Base-by-base conservation (phyloP, 2,888 invertebrate species). In the Drosophila leonis region DNA sequence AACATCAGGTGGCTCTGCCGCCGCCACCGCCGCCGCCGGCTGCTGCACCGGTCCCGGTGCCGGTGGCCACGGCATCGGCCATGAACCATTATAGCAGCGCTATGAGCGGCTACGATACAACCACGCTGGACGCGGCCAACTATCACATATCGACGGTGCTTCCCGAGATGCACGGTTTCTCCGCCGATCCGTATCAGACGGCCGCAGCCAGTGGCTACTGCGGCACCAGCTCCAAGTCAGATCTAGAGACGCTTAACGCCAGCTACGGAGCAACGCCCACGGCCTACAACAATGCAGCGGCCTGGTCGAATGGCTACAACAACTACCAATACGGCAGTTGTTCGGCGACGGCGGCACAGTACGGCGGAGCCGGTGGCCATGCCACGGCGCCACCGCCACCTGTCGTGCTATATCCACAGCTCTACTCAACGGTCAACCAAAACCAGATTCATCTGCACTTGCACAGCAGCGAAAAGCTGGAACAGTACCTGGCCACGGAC, bases 361-460 rank as follows among this genome's bases (percentile, higher is more conserved):
- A 90, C 27, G 66, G 72, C 7, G 31, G 69, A 29, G 49, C 64
- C 55, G 90, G 87, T 54, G 74, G 65, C 0, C 79, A 77, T 49
- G 67, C 71, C 0, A 82, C 91, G 12, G 89, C 90, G 5, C 92
- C 92, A 7, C 93, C 95, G 7, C 93, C 95, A 2, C 94, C 96
- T 3, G 96, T 97, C 95, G 95, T 97, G 24, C 94, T 97, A 0
- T 95, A 95, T 88, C 97, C 97, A 0, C 96, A 96, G 87, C 93
- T 97, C 0, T 96, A 97, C 92, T 97, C 97, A 46, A 97, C 97
- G 29, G 97, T 97, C 61, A 97, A 97, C 91, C 97, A 97, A 92
- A 97, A 97, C 92, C 97, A 97, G 94, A 97, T 97, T 72, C 97
- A 97, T 90, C 94, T 97, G 27, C 97, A 97, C 88, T 92, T 96